Conservation (phyloP, 2,113 vertebrate species). For the Phylloscopus whistleri region DNA sequence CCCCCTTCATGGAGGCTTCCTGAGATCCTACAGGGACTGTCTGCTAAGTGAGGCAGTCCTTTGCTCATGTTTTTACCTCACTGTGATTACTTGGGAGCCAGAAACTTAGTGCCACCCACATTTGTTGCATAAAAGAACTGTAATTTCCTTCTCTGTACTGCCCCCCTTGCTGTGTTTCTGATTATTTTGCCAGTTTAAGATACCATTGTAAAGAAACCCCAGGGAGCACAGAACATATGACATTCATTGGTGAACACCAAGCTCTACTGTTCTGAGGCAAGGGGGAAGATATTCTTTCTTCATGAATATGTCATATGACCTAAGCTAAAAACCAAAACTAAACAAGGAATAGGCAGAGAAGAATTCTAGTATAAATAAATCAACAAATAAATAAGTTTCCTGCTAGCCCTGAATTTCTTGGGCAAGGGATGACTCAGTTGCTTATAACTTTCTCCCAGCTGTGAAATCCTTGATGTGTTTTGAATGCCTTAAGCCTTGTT, state of each 20-base stretch:
- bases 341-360: constrained; percentile 28
- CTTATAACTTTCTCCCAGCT: neutral
- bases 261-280: neutral
- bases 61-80: neutral
- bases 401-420: neutral
- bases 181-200: constrained; percentile 56
- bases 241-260: neutral
- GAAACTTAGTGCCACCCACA: neutral
- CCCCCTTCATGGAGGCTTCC: neutral
- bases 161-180: constrained; percentile 44
- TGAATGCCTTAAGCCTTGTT: neutral
- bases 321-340: constrained; percentile 12
- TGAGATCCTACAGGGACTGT: neutral
- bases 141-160: neutral
- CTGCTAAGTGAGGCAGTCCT: neutral
- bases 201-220: constrained; percentile 13
- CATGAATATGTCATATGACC: neutral
- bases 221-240: neutral
- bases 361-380: constrained; percentile 55
- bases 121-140: constrained; percentile 3
- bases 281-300: neutral
- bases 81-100: neutral
- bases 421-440: neutral
- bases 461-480: neutral
- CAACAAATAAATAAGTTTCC: constrained; percentile 48